phyloP scores from a whole-genome alignment of 2,797 vertebrate genomes.

The Channa striata region DNA sequence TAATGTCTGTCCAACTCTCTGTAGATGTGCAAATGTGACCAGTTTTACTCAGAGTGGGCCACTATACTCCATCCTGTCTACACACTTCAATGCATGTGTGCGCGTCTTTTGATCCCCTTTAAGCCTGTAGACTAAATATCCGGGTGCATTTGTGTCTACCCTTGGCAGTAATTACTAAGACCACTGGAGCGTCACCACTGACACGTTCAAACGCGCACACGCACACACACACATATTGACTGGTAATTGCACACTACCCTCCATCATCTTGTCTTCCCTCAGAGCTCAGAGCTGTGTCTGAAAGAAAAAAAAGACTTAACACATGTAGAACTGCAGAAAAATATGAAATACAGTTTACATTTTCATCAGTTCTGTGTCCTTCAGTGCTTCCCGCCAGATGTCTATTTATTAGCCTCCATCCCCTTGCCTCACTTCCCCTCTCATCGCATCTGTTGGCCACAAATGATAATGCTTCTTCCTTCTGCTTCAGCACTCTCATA shows the following conservation, averaged over 20 bases:
- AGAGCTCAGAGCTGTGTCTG: constrained; percentile 31
- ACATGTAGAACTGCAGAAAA: constrained; percentile 45
- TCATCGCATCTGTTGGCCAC: constrained; percentile 44
- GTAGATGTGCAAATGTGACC: constrained; percentile 37
- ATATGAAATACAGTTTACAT: constrained; percentile 50
- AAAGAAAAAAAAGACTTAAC: constrained; percentile 32
- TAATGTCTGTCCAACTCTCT: constrained; percentile 40
- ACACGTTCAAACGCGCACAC: constrained; percentile 39
- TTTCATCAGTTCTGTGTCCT: constrained; percentile 59
- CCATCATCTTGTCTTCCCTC: constrained; percentile 48
- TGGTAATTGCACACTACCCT: constrained; percentile 59
- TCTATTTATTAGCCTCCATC: constrained; percentile 52
- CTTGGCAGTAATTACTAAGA: constrained; percentile 73
- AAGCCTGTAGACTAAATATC: constrained; percentile 64
- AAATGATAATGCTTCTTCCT: constrained; percentile 8
- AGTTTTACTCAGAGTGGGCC: constrained; percentile 45
- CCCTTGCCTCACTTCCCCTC: constrained; percentile 31
- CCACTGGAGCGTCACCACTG: constrained; percentile 62
- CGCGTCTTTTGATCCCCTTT: constrained; percentile 50
- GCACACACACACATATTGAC: constrained; percentile 48
- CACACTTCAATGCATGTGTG: constrained; percentile 8
- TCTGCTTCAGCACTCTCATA: background rate
- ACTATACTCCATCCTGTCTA: constrained; percentile 20
- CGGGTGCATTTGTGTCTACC: constrained; percentile 60
- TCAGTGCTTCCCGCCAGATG: constrained; percentile 51